Conservation (phyloP, 2,888 invertebrate genomes). For the Ophion ellenae region DNA sequence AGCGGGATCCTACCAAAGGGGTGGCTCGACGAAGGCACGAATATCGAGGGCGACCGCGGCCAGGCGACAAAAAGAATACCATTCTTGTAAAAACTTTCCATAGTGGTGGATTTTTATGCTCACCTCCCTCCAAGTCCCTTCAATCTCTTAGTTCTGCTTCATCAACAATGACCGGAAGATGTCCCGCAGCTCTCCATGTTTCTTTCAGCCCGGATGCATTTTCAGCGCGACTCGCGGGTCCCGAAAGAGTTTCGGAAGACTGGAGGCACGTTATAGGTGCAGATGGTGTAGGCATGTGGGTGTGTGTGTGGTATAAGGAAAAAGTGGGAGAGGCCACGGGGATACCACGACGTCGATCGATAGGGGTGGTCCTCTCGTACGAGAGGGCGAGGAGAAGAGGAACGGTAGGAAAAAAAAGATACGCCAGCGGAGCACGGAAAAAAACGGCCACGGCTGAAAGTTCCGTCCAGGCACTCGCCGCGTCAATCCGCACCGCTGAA, state of each 20-base stretch:
- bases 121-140: not conserved
- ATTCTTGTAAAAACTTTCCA: constrained; percentile 27
- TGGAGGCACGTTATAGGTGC: not conserved
- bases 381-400: constrained; percentile 47
- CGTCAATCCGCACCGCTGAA: constrained; percentile 11
- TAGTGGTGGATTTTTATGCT: constrained; percentile 4
- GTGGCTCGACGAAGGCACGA: constrained; percentile 12
- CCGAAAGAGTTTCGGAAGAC: constrained; percentile 21
- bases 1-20: constrained; percentile 7
- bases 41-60: not conserved
- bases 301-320: constrained; percentile 26
- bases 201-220: constrained; percentile 18
- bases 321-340: constrained; percentile 57
- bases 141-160: not conserved
- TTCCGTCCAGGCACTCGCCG: constrained; percentile 18
- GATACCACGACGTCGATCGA: constrained; percentile 63
- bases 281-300: constrained; percentile 15
- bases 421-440: constrained; percentile 1
- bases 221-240: not conserved
- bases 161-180: constrained; percentile 25
- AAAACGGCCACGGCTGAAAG: constrained; percentile 20
- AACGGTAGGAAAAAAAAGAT: constrained; percentile 35
- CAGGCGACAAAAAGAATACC: not conserved
- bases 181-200: not conserved
- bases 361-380: constrained; percentile 64